A percentile compares a stretch with the other conserved stretches of the same genome.
phyloP scores from a whole-genome alignment of 2,113 vertebrate species.

The Pomatorhinus ruficollis region DNA sequence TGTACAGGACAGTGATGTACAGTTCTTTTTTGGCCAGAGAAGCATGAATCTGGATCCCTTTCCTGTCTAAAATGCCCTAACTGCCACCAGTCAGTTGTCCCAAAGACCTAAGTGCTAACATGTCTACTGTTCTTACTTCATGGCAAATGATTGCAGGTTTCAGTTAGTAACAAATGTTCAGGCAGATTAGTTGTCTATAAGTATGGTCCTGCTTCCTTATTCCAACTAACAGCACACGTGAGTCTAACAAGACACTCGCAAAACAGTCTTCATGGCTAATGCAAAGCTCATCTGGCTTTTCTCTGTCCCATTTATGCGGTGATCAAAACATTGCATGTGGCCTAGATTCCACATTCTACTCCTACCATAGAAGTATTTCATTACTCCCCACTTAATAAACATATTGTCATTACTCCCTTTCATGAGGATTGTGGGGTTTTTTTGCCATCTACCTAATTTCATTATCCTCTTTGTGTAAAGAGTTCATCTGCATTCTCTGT shows the following conservation, averaged over 20 bases:
- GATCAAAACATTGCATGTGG: background rate
- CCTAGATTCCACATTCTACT: background rate
- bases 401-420: background rate
- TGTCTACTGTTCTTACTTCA: background rate
- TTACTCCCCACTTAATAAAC: background rate
- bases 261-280: background rate
- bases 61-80: background rate
- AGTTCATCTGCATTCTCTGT: background rate
- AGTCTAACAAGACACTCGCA: background rate
- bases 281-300: background rate
- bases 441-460: background rate
- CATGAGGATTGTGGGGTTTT: accelerated
- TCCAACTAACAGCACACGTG: background rate
- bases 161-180: background rate
- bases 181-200: background rate
- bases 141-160: background rate
- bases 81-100: background rate
- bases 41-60: background rate
- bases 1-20: background rate
- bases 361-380: background rate
- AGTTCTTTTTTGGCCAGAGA: background rate
- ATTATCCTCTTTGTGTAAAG: background rate
- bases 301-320: background rate
- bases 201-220: background rate
- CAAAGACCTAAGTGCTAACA: background rate